phyloP scores from a whole-genome alignment of 1,140 invertebrate species.

The Orussus abietinus region DNA sequence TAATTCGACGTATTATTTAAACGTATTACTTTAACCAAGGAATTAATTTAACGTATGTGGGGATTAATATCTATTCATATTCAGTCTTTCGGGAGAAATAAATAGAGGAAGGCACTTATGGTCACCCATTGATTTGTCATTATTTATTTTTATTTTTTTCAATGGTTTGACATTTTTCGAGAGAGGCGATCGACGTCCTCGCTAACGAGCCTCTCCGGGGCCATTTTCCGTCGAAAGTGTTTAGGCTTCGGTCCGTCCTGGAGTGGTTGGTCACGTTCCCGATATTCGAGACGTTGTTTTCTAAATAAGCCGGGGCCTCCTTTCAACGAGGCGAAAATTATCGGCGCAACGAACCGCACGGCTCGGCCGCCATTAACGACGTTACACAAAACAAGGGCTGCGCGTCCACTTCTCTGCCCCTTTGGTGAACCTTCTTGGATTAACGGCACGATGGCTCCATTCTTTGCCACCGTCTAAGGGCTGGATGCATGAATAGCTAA shows the following conservation, averaged over 20 bases:
- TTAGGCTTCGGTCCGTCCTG: conserved; percentile 35
- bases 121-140: too few species aligned
- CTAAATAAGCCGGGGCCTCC: conserved; percentile 22
- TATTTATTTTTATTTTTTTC: too few species aligned
- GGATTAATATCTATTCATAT: too few species aligned
- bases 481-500: too few species aligned
- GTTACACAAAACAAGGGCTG: too few species aligned
- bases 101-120: too few species aligned
- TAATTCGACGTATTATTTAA: too few species aligned
- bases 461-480: too few species aligned
- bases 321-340: conserved; percentile 35
- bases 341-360: conserved; percentile 33
- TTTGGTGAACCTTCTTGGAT: background rate
- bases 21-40: too few species aligned
- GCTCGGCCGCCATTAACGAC: background rate
- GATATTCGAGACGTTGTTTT: conserved; percentile 25
- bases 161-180: conserved; percentile 18
- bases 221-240: conserved; percentile 25
- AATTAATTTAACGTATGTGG: too few species aligned
- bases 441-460: too few species aligned
- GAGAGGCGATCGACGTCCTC: conserved; percentile 30
- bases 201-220: conserved; percentile 18
- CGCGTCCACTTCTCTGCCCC: background rate
- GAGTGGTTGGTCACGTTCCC: conserved; percentile 34
- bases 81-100: too few species aligned